Evolutionary conservation across 2,797 vertebrate species (phyloP).

Genomic region (Pseudomugil tenellus): DNA sequence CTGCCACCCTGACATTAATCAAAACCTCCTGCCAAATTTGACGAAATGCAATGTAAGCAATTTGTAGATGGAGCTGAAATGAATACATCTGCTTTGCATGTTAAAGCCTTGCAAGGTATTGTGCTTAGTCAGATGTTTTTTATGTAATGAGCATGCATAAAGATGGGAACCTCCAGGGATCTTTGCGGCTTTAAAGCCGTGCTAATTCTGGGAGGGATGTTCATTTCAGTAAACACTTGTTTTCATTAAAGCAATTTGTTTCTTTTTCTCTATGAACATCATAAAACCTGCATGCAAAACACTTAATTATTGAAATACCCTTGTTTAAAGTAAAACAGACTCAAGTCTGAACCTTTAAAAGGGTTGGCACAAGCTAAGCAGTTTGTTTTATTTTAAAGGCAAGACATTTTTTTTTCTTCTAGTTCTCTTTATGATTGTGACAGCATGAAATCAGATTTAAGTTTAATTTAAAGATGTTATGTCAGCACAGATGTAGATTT

Average conservation of each 20-base stretch:
- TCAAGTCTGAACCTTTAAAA: no score
- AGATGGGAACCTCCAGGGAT: slow-evolving; percentile 32
- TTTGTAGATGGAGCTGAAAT: slow-evolving; percentile 38
- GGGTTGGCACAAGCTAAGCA: no score
- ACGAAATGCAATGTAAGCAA: slow-evolving; percentile 36
- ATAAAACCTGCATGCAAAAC: slow-evolving; percentile 7
- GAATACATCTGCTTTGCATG: slow-evolving; percentile 42
- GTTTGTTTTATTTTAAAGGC: no score
- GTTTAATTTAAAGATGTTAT: no score
- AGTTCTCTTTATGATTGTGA: no score
- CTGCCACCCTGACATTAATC: slow-evolving; percentile 32
- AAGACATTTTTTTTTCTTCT: no score
- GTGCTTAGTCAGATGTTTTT: slow-evolving; percentile 55
- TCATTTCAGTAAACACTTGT: slow-evolving; percentile 20
- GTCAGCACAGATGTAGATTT: no score
- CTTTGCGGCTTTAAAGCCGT: slow-evolving; percentile 15
- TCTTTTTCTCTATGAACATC: neutral
- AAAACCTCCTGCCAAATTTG: slow-evolving; percentile 17
- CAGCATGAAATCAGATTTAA: no score
- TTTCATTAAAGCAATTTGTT: slow-evolving; percentile 3
- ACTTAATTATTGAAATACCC: neutral
- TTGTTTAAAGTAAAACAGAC: neutral
- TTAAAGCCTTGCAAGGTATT: slow-evolving; percentile 22
- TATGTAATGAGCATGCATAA: slow-evolving; percentile 36
- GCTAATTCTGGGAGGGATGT: slow-evolving; percentile 21